Base-by-base conservation (phyloP, 1,140 invertebrate species). In the Himalopsyche phryganea region DNA sequence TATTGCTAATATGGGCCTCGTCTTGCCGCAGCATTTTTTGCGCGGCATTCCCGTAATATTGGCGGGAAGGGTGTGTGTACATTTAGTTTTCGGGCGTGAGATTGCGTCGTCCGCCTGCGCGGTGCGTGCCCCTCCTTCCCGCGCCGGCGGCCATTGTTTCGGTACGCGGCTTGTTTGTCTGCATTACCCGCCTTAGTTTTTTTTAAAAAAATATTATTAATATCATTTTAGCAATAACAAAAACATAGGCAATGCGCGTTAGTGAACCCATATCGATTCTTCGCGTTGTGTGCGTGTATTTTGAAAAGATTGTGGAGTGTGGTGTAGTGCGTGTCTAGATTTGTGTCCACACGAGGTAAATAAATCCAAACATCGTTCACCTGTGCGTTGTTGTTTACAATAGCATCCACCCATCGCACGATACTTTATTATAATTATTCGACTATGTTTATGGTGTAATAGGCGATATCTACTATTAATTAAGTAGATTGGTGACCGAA, bases 131-230 rank as follows among this genome's bases (percentile, higher is more conserved):
- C 19, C 42, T 28, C 32, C 14, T 36, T 45, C 46, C 50, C 17
- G 38, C 17, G 38, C 52, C 52, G 38, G 58, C 58, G 52, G 50
- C 58, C 51, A 53, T 60, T 53, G 52, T 60, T 60, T 47, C 48
- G 58, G 32, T 45, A 35, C 48, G 50, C 28, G 20, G 48, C 47
- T 20, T 40, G 40, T 50, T 44, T 23, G 47, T 41, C 42, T 38
- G 47, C 47, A 19, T 33, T 15, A 13, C 54, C 6, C 35, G 47
- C 6, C 54, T 13, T 35, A 28, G 23, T 28, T 28, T 28, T 28
- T 28, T 28, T 9, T 5, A 28, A 28, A 28, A n/a, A 6, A n/a
- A 35, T n/a, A 5, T 28, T 28, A 28, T 28, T 28, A 28, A 5
- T 28, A 28, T 28, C 23, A 28, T 28, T 28, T 28, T 28, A 28